A percentile compares a stretch with the other conserved stretches of the same genome.
Evolutionary conservation across 2,888 invertebrate genomes (phyloP).

Genomic region (Hedychridium roseum): DNA sequence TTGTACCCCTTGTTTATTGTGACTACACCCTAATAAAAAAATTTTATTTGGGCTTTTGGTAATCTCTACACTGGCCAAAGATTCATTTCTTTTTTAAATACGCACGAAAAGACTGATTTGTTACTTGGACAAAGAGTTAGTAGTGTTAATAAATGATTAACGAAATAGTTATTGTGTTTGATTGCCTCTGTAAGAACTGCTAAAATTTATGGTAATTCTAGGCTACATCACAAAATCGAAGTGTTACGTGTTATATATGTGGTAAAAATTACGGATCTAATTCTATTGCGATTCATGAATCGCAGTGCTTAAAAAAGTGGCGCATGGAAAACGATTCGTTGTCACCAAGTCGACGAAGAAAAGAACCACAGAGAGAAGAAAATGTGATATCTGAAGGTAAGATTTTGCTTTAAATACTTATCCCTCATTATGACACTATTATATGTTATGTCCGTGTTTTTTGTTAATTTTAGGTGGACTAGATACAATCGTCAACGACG

Average conservation of each 20-base stretch:
- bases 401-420: slow-evolving; percentile 31
- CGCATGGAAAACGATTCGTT: slow-evolving; percentile 69
- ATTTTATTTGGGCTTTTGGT: too few species aligned
- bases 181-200: too few species aligned
- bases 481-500: slow-evolving; percentile 36
- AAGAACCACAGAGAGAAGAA: slow-evolving; percentile 69
- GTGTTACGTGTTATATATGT: slow-evolving; percentile 72
- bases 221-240: slow-evolving; percentile 36
- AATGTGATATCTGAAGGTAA: slow-evolving; percentile 64
- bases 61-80: too few species aligned
- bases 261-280: slow-evolving; percentile 72
- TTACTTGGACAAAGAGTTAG: too few species aligned
- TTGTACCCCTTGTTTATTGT: too few species aligned
- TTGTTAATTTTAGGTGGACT: slow-evolving; percentile 38
- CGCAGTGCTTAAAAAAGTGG: slow-evolving; percentile 75
- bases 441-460: slow-evolving; percentile 2
- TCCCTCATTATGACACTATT: slow-evolving; percentile 1
- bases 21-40: too few species aligned
- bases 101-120: too few species aligned
- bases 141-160: too few species aligned
- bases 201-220: too few species aligned
- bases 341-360: slow-evolving; percentile 63
- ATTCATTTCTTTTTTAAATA: too few species aligned
- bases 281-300: slow-evolving; percentile 73
- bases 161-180: too few species aligned